Percentiles rank a stretch among this genome's conserved stretches.
phyloP scores from a whole-genome alignment of 2,113 vertebrate species.

The Pardalotus punctatus region DNA sequence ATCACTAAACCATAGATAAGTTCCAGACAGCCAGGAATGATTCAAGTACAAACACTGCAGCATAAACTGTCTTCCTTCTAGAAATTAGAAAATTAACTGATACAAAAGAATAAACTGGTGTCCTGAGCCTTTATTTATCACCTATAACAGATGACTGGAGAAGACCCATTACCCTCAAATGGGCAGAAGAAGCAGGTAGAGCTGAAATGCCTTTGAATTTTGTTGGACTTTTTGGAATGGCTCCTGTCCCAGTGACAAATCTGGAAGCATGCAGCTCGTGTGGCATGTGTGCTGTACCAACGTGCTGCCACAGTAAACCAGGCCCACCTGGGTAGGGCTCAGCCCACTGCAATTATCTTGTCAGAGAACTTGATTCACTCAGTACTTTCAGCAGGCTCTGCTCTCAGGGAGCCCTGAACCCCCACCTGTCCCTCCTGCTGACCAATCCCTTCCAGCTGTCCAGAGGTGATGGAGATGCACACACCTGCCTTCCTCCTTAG shows the following conservation, averaged over 20 bases:
- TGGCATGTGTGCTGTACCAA: not conserved
- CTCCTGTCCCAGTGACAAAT: not conserved
- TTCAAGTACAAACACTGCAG: not conserved
- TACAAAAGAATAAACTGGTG: not conserved
- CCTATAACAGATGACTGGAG: not conserved
- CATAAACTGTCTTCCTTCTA: not conserved
- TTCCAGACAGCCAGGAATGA: not conserved
- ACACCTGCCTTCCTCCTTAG: fast-evolving
- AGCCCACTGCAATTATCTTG: not conserved
- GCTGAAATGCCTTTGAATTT: not conserved
- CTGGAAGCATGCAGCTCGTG: not conserved
- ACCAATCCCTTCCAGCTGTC: not conserved
- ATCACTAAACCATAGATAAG: not conserved
- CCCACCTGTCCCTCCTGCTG: not conserved
- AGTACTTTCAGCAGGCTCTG: not conserved
- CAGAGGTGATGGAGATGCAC: fast-evolving
- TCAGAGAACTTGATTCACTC: not conserved
- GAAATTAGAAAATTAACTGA: not conserved
- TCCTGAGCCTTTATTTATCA: not conserved
- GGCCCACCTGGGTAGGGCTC: not conserved
- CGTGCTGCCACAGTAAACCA: not conserved
- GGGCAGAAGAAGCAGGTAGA: not conserved
- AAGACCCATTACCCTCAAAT: not conserved
- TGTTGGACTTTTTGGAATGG: not conserved
- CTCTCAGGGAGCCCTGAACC: not conserved